Conservation (phyloP, 2,888 invertebrate species). For the Ophion ventricosus region DNA sequence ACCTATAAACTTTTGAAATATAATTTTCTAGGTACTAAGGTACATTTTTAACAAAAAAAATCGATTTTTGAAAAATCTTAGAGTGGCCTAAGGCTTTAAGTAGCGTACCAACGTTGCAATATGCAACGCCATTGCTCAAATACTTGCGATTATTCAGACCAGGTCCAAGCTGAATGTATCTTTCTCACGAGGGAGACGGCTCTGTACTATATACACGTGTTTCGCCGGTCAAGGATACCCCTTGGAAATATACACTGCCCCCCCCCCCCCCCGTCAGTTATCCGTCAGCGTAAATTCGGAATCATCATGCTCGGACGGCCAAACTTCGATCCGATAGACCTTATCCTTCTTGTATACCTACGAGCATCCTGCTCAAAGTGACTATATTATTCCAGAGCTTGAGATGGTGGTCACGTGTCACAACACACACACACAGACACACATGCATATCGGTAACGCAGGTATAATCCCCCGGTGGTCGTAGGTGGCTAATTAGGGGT, state of each 20-base stretch:
- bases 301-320: slow-evolving; percentile 40
- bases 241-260: neutral
- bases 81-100: no score
- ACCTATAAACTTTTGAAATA: no score
- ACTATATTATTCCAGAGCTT: slow-evolving; percentile 50
- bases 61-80: no score
- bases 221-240: neutral
- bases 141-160: neutral
- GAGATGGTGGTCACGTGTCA: slow-evolving; percentile 57
- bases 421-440: neutral
- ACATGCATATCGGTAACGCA: slow-evolving; percentile 39
- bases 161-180: neutral
- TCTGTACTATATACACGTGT: neutral
- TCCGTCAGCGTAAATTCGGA: slow-evolving; percentile 34
- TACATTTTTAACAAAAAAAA: no score
- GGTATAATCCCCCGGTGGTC: slow-evolving; percentile 44
- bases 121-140: neutral
- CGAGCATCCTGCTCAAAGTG: slow-evolving; percentile 41
- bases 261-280: neutral
- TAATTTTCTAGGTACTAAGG: no score
- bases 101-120: no score
- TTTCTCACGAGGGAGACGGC: no score
- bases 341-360: slow-evolving; percentile 13
- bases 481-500: slow-evolving; percentile 66
- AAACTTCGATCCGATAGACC: slow-evolving; percentile 36